Percentiles rank a stretch among this genome's conserved stretches.
Conservation (phyloP, 2,888 invertebrate genomes). For the Myathropa florea region DNA sequence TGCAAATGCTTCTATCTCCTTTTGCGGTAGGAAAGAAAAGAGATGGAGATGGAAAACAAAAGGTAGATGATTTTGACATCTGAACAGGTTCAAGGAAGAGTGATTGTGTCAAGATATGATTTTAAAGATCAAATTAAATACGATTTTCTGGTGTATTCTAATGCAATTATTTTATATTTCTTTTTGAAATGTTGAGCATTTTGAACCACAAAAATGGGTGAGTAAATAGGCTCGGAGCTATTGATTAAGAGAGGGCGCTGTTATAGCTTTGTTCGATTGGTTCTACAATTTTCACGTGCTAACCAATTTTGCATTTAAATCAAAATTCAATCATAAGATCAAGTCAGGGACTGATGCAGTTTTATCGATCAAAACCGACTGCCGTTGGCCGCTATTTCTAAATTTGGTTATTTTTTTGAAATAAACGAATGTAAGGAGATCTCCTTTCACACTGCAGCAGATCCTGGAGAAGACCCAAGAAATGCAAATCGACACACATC, state of each 20-base stretch:
- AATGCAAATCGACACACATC: too few species aligned
- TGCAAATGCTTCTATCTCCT: conserved; percentile 28
- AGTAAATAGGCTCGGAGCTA: not conserved
- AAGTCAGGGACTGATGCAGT: too few species aligned
- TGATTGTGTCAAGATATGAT: not conserved
- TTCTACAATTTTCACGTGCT: too few species aligned
- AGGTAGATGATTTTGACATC: not conserved
- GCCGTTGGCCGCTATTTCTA: too few species aligned
- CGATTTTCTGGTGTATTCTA: not conserved
- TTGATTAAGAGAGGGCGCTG: not conserved
- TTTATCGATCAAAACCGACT: too few species aligned
- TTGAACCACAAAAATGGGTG: not conserved
- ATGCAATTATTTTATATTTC: not conserved
- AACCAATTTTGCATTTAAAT: too few species aligned
- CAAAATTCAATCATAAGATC: too few species aligned
- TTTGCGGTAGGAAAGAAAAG: not conserved
- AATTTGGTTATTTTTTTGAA: too few species aligned
- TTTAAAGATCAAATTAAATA: not conserved
- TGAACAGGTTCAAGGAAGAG: not conserved
- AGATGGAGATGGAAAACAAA: conserved; percentile 19
- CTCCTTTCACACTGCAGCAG: too few species aligned
- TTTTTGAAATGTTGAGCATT: not conserved
- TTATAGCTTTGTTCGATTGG: not conserved
- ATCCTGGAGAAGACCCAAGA: too few species aligned
- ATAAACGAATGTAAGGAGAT: too few species aligned